Evolutionary conservation across 2,888 invertebrate species (phyloP).

Genomic region (Vesta saturnalis): DNA sequence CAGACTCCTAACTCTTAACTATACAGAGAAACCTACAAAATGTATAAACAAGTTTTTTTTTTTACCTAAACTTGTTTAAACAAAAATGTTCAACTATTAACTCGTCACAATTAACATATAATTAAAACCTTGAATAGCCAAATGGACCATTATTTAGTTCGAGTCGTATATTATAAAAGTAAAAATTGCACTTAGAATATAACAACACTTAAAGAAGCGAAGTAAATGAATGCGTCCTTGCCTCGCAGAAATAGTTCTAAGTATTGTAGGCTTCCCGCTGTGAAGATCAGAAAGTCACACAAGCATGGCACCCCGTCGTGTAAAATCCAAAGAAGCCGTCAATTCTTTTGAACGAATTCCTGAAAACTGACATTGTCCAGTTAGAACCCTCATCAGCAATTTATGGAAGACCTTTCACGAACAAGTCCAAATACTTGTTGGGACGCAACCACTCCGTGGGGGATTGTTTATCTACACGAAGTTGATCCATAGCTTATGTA

Average conservation of each 20-base stretch:
- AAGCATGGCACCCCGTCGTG: conserved; percentile 41
- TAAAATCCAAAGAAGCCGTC: conserved; percentile 44
- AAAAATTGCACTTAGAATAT: conserved; percentile 2
- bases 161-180: too few species aligned
- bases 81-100: not conserved
- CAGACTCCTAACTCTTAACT: conserved; percentile 1
- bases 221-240: conserved; percentile 36
- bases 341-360: conserved; percentile 45
- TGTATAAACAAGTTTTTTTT: not conserved
- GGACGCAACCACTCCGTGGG: conserved; percentile 37
- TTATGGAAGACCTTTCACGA: conserved; percentile 44
- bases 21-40: not conserved
- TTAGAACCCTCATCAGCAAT: conserved; percentile 46
- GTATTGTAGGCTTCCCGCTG: conserved; percentile 37
- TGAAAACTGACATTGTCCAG: conserved; percentile 45
- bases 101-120: not conserved
- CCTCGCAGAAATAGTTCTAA: conserved; percentile 31
- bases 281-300: conserved; percentile 45
- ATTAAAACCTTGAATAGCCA: not conserved
- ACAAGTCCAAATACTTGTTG: conserved; percentile 43
- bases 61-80: not conserved
- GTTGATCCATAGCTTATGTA: conserved; percentile 30
- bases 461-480: conserved; percentile 36
- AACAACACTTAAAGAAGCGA: conserved; percentile 26
- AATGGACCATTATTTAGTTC: too few species aligned